Evolutionary conservation across 2,888 invertebrate species (phyloP), one percentile per base, ranked within the genome.

Genomic region (Ryuthela nishihirai): DNA sequence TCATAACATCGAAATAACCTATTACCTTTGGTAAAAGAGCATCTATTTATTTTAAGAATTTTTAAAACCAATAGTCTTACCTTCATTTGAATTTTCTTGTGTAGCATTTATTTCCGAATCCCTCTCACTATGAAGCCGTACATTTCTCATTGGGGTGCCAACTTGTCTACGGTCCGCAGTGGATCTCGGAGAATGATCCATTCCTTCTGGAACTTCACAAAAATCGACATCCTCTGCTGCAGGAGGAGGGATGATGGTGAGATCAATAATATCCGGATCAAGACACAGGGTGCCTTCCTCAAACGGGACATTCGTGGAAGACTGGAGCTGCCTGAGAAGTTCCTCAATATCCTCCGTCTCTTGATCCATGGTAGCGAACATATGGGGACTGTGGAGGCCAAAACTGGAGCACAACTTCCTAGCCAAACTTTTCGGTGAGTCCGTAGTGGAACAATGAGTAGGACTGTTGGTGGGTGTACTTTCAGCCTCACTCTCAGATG

Each of bases 201-300:
- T 36, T 49, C 23, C 54, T 53, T 29, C 32, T 35, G 29, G 62
- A 42, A 26, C 52, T n/a, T 46, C 54, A 12, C 49, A 41, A 17
- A 58, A 47, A 9, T 53, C 62, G 1, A 46, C 45, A 12, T 65
- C 64, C 2, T 88, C 88, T 21, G 88, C 88, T 71, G 85, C 84
- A 0, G 90, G 89, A 18, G 90, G 90, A 60, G 90, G 90, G 72
- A 91, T 82, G 70, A 88, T 80, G 50, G 90, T 89, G 74, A 91
- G 79, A 77, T 91, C 92, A 73, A 91, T 91, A 70, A 92, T 84
- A 79, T 92, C 91, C 36, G 87, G 86, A 74, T 91, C 91, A 69
- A 84, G 80, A 71, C 85, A 79, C 21, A 79, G 68, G 15, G 76
- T 76, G 29, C 77, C 76, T 48, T 75, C 75, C 9, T 75, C 73